phyloP scores from a whole-genome alignment of 1,140 invertebrate species.

The Penaeus japonicus region DNA sequence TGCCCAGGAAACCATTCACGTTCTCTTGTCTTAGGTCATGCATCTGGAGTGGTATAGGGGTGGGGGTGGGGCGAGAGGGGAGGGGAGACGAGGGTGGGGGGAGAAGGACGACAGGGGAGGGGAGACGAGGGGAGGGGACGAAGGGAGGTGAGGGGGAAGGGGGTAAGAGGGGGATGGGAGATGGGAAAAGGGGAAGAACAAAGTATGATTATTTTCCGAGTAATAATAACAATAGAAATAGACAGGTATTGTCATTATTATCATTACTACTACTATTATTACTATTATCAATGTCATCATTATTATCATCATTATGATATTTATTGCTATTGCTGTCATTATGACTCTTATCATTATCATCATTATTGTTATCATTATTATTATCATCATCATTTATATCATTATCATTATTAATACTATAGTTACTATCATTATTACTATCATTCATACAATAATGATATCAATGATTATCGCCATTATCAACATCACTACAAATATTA shows the following conservation, averaged over 20 bases:
- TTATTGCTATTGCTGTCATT: no score
- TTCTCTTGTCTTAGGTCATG: slow-evolving; percentile 42
- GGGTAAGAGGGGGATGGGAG: neutral
- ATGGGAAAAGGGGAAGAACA: neutral
- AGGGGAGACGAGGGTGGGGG: neutral
- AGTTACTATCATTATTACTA: neutral
- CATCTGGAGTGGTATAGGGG: neutral
- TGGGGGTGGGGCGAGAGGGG: no score
- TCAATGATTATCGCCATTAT: neutral
- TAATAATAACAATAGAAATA: neutral
- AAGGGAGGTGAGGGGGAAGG: no score
- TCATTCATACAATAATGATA: neutral
- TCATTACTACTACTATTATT: no score
- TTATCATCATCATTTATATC: neutral
- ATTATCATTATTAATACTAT: neutral
- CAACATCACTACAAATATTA: neutral
- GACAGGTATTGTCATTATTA: no score
- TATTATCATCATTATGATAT: no score
- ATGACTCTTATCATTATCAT: no score
- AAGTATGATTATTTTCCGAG: neutral
- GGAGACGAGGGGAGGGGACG: neutral
- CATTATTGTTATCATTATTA: neutral
- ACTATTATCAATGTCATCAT: no score
- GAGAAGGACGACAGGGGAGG: no score
- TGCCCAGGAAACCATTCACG: slow-evolving; percentile 38